A percentile compares a stretch with the other conserved stretches of the same genome.
phyloP scores from a whole-genome alignment of 2,888 invertebrate species.

The Macrosoma leucophasiata region DNA sequence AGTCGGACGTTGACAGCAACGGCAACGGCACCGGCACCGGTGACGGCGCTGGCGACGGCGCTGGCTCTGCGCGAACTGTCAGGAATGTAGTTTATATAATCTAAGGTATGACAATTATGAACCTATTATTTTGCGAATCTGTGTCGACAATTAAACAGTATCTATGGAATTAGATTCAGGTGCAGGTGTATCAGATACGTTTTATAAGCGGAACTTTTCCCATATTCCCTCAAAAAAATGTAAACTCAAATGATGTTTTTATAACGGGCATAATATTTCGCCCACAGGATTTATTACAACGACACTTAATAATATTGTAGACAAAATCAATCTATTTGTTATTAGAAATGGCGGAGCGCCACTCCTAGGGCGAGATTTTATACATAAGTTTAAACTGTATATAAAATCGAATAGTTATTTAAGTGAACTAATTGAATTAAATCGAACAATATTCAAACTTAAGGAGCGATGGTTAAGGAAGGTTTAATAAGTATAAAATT shows the following conservation, averaged over 20 bases:
- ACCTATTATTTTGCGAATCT: constrained; percentile 16
- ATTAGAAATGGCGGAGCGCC: constrained; percentile 6
- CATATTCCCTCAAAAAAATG: constrained; percentile 7
- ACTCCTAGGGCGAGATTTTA: constrained; percentile 7
- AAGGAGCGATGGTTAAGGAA: constrained; percentile 1
- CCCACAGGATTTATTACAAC: constrained; percentile 4
- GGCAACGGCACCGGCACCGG: background rate
- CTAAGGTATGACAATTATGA: constrained; percentile 21
- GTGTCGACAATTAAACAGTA: constrained; percentile 4
- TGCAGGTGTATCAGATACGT: constrained; percentile 19
- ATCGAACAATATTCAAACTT: background rate
- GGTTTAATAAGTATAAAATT: constrained; percentile 6
- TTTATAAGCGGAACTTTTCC: constrained; percentile 14
- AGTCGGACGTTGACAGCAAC: constrained; percentile 1
- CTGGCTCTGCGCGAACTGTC: no score
- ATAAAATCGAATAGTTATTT: constrained; percentile 2
- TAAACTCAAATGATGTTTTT: constrained; percentile 24
- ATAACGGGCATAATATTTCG: constrained; percentile 26
- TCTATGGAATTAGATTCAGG: constrained; percentile 24
- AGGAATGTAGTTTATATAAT: constrained; percentile 22
- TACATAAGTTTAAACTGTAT: constrained; percentile 5
- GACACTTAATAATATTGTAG: background rate
- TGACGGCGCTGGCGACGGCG: constrained; percentile 8
- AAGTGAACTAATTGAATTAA: background rate
- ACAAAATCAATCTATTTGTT: constrained; percentile 3